Conservation (phyloP, 2,113 vertebrate genomes). For the Strix uralensis region DNA sequence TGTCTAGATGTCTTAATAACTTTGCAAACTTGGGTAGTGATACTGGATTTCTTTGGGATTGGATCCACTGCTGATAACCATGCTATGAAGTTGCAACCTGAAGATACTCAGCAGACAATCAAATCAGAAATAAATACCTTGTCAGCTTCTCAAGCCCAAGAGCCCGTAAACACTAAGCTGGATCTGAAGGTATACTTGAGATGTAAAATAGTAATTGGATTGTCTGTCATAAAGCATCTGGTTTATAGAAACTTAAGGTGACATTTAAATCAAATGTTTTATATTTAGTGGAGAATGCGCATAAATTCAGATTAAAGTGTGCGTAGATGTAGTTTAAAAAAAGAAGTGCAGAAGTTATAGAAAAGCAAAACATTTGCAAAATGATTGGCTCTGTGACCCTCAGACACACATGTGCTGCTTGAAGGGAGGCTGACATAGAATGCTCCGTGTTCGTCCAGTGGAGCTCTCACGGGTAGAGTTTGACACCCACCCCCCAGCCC, state of each 20-base stretch:
- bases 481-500: background rate
- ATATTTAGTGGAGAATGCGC: background rate
- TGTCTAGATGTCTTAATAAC: slow-evolving; percentile 96
- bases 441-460: background rate
- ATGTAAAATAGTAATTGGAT: background rate
- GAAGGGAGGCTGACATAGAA: background rate
- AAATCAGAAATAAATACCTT: slow-evolving; percentile 60
- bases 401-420: rapidly evolving
- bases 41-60: slow-evolving; percentile 97
- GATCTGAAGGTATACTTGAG: slow-evolving; percentile 88
- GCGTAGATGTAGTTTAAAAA: background rate
- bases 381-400: background rate
- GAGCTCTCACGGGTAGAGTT: background rate
- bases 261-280: background rate
- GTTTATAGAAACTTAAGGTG: slow-evolving; percentile 3
- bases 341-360: background rate
- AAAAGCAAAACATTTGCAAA: background rate
- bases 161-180: slow-evolving; percentile 87
- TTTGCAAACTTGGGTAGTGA: slow-evolving; percentile 97
- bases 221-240: background rate
- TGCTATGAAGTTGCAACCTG: slow-evolving; percentile 76
- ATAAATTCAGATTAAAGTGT: background rate
- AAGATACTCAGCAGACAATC: slow-evolving; percentile 68
- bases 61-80: slow-evolving; percentile 97
- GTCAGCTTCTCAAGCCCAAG: slow-evolving; percentile 60